These are phyloP conservation scores for Lophius americanus DNA, from an alignment of 2,797 vertebrate genomes.

Conservation along the genomic window DNA sequence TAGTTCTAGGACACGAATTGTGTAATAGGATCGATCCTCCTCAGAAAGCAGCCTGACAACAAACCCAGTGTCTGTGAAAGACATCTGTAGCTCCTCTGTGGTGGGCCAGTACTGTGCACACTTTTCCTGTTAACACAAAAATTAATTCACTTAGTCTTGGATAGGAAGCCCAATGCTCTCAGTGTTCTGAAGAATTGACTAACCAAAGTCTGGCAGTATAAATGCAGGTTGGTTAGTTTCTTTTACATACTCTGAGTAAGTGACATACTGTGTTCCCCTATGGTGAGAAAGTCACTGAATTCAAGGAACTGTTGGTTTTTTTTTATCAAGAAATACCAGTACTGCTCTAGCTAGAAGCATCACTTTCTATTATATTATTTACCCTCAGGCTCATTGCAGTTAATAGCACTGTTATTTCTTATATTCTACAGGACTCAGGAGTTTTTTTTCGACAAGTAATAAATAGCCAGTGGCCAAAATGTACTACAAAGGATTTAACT, in stretches of 20 bases:
- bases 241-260: too few species aligned
- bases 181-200: neutral
- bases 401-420: neutral
- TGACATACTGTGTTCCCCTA: too few species aligned
- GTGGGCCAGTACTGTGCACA: conserved; percentile 98
- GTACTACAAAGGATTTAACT: neutral
- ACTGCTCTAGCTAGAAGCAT: neutral
- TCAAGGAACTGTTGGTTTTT: neutral
- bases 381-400: neutral
- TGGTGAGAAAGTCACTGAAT: neutral
- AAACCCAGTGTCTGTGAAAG: conserved; percentile 93
- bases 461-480: conserved; percentile 2
- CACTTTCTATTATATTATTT: neutral
- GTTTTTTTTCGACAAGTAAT: conserved; percentile 14
- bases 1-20: conserved; percentile 89
- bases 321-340: neutral
- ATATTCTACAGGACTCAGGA: neutral
- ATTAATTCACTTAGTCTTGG: conserved; percentile 11
- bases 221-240: neutral
- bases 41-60: conserved; percentile 91
- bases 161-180: neutral
- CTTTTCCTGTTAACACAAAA: conserved; percentile 86
- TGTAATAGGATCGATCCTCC: conserved; percentile 92
- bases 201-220: neutral
- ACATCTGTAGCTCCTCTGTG: conserved; percentile 86